phyloP scores from a whole-genome alignment of 2,113 vertebrate species.

The Aplodontia rufa region DNA sequence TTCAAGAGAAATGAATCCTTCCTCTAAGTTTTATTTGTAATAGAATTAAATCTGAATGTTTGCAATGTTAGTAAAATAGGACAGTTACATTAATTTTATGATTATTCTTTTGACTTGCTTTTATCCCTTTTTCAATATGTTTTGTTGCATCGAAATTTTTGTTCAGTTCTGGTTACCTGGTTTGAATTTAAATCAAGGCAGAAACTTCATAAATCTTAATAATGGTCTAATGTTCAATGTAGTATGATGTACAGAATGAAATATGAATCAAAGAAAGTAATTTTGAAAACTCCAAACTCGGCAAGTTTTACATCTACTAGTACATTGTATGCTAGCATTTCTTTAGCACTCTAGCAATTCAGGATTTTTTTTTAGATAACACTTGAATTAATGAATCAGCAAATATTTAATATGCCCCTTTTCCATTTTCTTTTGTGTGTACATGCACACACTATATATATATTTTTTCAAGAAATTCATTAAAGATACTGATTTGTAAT shows the following conservation, averaged over 20 bases:
- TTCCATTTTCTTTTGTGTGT: neutral
- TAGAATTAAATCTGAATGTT: slow-evolving; percentile 37
- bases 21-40: slow-evolving; percentile 9
- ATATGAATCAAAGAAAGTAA: neutral
- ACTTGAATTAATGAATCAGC: slow-evolving; percentile 40
- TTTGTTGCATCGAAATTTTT: slow-evolving; percentile 49
- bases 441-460: neutral
- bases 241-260: slow-evolving; percentile 46
- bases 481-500: neutral
- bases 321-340: neutral
- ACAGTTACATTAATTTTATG: slow-evolving; percentile 19
- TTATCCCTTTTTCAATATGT: slow-evolving; percentile 44
- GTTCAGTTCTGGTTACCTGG: neutral
- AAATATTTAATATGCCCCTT: neutral
- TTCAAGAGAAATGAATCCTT: slow-evolving; percentile 2
- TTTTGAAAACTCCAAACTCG: neutral
- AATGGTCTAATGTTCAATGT: slow-evolving; percentile 9
- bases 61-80: slow-evolving; percentile 13
- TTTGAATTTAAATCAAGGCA: slow-evolving; percentile 66
- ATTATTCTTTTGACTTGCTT: slow-evolving; percentile 51
- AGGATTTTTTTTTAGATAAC: neutral
- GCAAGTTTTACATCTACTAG: slow-evolving; percentile 1
- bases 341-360: neutral
- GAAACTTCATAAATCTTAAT: slow-evolving; percentile 60
- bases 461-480: neutral